Evolutionary conservation across 2,888 invertebrate species (phyloP).

Genomic region (Cephalotes varians): DNA sequence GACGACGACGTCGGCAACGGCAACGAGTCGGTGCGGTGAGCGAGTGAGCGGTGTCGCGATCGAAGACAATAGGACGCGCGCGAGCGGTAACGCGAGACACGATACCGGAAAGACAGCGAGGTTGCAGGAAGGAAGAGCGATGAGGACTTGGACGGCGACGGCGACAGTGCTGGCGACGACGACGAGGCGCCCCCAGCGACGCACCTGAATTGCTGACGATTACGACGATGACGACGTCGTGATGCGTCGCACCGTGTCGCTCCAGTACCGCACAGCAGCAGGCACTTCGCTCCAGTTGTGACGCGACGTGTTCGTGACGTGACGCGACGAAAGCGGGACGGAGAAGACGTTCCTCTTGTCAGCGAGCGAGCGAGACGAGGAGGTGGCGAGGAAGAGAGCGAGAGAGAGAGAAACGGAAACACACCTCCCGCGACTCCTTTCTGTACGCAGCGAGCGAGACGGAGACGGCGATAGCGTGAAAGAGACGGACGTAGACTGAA

Average conservation of each 20-base stretch:
- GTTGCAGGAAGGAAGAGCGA: not conserved
- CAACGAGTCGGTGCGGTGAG: constrained; percentile 65
- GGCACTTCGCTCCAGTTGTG: constrained; percentile 63
- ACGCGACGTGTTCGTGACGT: constrained; percentile 67
- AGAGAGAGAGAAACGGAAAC: constrained; percentile 12
- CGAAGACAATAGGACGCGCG: not conserved
- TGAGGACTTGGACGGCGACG: constrained; percentile 12
- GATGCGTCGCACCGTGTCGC: constrained; percentile 28
- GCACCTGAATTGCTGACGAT: constrained; percentile 41
- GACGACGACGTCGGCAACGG: constrained; percentile 76
- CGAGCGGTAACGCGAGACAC: not conserved
- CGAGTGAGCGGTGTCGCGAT: not conserved
- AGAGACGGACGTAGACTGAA: not conserved
- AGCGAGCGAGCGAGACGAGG: not conserved
- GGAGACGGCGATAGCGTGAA: not conserved
- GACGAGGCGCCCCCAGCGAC: constrained; percentile 55
- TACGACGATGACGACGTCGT: constrained; percentile 17
- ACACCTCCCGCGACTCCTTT: constrained; percentile 23
- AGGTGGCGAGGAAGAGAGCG: not conserved
- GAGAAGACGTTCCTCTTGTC: constrained; percentile 4
- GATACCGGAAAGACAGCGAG: not conserved
- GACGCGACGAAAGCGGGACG: constrained; percentile 50
- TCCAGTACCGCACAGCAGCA: constrained; percentile 27
- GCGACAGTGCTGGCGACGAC: constrained; percentile 45
- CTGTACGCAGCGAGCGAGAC: not conserved